These are phyloP conservation scores for Tarsius wallacei DNA, from an alignment of 2,797 vertebrate genomes.

Conservation along the genomic window DNA sequence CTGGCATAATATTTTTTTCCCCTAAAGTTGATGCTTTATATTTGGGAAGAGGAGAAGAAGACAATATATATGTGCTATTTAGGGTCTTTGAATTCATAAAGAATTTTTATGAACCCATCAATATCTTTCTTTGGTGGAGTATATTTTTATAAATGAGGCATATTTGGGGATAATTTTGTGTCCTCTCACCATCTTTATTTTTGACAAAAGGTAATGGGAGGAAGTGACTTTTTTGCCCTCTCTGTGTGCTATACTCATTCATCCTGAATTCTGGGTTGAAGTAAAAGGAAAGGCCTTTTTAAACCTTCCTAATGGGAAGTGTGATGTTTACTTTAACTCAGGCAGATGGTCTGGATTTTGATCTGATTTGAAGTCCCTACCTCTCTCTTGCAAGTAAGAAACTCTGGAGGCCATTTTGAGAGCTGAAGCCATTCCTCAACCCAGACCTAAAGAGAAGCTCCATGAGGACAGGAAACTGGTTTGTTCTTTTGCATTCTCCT, in stretches of 20 bases:
- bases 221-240: neutral
- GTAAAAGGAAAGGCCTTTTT: slow-evolving; percentile 1
- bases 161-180: neutral
- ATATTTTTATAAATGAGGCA: neutral
- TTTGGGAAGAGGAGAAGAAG: neutral
- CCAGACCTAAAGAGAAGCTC: neutral
- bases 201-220: neutral
- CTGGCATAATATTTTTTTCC: slow-evolving; percentile 40
- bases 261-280: neutral
- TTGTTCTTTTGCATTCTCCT: neutral
- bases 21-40: neutral
- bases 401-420: neutral
- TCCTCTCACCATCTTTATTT: neutral
- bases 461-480: neutral
- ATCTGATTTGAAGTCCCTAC: neutral
- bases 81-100: too few relatives aligned
- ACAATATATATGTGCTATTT: neutral
- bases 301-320: neutral
- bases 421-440: neutral
- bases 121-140: neutral
- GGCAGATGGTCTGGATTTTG: neutral
- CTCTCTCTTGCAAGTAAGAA: neutral
- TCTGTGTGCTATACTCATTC: neutral
- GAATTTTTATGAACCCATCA: neutral
- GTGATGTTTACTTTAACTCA: neutral